Evolutionary conservation across 2,888 invertebrate species (phyloP).

Genomic region (Eupithecia insigniata): DNA sequence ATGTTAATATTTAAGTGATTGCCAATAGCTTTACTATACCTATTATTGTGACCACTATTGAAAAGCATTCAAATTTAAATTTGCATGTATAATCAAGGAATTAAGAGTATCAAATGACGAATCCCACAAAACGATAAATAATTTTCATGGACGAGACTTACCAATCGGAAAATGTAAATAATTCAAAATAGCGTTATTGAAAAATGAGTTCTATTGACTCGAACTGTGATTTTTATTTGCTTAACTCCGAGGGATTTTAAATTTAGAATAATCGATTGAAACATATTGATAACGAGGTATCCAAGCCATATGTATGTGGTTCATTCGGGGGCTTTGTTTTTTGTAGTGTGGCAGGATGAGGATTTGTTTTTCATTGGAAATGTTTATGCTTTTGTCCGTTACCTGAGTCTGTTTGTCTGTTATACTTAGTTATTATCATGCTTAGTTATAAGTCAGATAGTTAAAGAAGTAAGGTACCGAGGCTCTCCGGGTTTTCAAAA

Average conservation of each 20-base stretch:
- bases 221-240: background rate
- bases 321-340: background rate
- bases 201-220: conserved; percentile 5
- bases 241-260: background rate
- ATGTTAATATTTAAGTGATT: background rate
- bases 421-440: too few relatives aligned
- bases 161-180: conserved; percentile 21
- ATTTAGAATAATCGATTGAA: background rate
- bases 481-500: too few relatives aligned
- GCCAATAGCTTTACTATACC: background rate
- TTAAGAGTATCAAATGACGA: conserved; percentile 25
- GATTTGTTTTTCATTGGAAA: background rate
- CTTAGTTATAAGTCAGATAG: too few relatives aligned
- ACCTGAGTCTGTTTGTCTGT: too few relatives aligned
- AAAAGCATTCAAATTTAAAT: conserved; percentile 17
- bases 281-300: background rate
- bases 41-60: conserved; percentile 13
- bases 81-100: conserved; percentile 19
- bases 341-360: background rate
- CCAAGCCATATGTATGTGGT: background rate
- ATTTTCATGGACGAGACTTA: conserved; percentile 34
- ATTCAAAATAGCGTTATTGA: conserved; percentile 14
- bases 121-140: conserved; percentile 34
- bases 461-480: too few relatives aligned
- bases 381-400: too few relatives aligned